phyloP scores from a whole-genome alignment of 2,797 vertebrate genomes.

The Euphonia xanthogaster region DNA sequence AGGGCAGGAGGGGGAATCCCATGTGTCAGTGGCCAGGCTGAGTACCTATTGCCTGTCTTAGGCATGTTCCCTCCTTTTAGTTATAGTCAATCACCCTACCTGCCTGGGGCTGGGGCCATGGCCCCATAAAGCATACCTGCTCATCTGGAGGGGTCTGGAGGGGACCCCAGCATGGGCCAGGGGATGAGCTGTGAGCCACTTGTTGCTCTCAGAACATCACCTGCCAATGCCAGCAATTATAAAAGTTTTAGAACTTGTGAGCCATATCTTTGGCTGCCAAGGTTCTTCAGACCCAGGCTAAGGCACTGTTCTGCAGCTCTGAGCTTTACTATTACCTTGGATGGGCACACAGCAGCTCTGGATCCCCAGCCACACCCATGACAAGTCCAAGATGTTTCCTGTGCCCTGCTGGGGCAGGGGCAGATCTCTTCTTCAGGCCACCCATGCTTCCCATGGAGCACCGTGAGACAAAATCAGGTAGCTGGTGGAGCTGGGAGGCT shows the following conservation, averaged over 20 bases:
- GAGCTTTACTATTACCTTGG: not conserved
- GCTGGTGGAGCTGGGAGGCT: not conserved
- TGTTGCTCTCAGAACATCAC: not conserved
- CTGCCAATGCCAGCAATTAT: not conserved
- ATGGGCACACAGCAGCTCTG: not conserved
- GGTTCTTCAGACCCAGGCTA: not conserved
- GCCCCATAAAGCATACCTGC: not conserved
- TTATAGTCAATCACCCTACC: too few relatives aligned
- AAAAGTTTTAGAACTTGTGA: not conserved
- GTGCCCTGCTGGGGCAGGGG: not conserved
- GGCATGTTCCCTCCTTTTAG: not conserved
- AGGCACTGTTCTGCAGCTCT: not conserved
- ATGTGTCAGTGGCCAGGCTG: accelerated
- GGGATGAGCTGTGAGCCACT: accelerated
- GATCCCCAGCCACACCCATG: not conserved
- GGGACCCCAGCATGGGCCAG: not conserved
- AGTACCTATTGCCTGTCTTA: not conserved
- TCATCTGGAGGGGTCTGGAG: not conserved
- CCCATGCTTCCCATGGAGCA: not conserved
- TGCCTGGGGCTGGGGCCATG: accelerated
- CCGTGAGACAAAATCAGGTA: not conserved
- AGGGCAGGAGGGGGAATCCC: accelerated
- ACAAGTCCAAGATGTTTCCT: not conserved
- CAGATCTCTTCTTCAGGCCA: not conserved
- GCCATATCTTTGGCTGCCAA: not conserved